Evolutionary conservation across 2,113 vertebrate species (phyloP), one percentile per base, ranked within the genome.

Genomic region (Leptobrachium leishanense): DNA sequence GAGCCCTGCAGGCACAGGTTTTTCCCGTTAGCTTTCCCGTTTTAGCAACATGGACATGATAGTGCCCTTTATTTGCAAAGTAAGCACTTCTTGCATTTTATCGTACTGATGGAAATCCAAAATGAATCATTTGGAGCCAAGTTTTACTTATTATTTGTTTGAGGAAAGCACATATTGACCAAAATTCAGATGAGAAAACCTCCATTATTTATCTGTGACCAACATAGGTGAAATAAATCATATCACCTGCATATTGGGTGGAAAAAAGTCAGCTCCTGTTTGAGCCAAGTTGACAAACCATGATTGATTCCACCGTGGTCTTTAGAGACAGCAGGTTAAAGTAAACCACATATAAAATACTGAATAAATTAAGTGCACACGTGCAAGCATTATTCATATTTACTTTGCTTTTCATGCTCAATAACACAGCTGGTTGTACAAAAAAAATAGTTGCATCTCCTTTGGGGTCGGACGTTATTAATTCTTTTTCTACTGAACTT

Each of bases 401-500:
- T 83, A 82, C 66, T 44, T 85, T 88, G 84, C 84, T 84, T 73
- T 77, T 85, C 87, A 88, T 89, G 87, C 89, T 88, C 87, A 86
- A 89, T 90, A 89, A 86, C 86, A 87, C 90, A 91, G 89, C 90
- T 92, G 89, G 90, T 88, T 65, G 81, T 84, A 91, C 88, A 82
- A 71, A 11, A 71, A 69, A 46, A 69, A 44, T 46, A 44, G 68
- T 69, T 13, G 31, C 54, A 72, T 20, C 50, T 54, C 46, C 50
- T 72, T 72, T 72, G 69, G 46, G 54, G 53, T 89, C 3, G 42
- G 85, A 80, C 84, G 87, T 86, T 89, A 87, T 82, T 91, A 89
- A 89, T 91, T 90, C 89, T 82, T 86, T 72, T 85, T 88, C 90
- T 89, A 91, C 85, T 84, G 84, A 90, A 87, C 79, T 86, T 88